phyloP scores from a whole-genome alignment of 2,888 invertebrate species.

The Tenthredo livida region DNA sequence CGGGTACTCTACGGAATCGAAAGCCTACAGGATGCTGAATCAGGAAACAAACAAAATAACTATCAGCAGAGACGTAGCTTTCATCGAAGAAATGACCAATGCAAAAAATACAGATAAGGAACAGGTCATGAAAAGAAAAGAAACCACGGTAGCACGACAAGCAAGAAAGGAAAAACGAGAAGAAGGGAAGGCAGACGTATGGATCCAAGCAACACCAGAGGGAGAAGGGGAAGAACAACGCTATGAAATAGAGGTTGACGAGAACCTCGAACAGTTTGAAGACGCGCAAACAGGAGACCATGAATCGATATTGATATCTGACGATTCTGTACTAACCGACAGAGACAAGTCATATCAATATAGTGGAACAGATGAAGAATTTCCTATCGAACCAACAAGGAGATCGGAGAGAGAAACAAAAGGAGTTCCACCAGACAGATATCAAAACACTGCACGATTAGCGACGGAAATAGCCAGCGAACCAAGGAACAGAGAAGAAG shows the following conservation, averaged over 20 bases:
- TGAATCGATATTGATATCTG: not conserved
- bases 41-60: conserved; percentile 51
- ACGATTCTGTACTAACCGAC: not conserved
- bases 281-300: not conserved
- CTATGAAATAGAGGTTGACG: not conserved
- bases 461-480: conserved; percentile 44
- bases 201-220: not conserved
- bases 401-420: conserved; percentile 3
- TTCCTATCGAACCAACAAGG: not conserved
- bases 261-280: not conserved
- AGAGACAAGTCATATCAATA: not conserved
- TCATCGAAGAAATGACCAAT: not conserved
- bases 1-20: conserved; percentile 59
- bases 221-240: not conserved
- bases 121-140: not conserved
- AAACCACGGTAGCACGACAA: not conserved
- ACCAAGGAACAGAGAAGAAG: conserved; percentile 51
- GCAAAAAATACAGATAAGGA: too few species aligned
- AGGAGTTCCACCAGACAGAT: conserved; percentile 53
- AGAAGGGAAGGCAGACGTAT: not conserved
- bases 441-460: not conserved
- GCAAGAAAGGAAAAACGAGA: not conserved
- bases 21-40: conserved; percentile 57
- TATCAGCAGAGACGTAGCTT: conserved; percentile 58
- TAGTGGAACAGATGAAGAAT: not conserved